Evolutionary conservation across 2,888 invertebrate species (phyloP).

Genomic region (Ochropacha duplaris): DNA sequence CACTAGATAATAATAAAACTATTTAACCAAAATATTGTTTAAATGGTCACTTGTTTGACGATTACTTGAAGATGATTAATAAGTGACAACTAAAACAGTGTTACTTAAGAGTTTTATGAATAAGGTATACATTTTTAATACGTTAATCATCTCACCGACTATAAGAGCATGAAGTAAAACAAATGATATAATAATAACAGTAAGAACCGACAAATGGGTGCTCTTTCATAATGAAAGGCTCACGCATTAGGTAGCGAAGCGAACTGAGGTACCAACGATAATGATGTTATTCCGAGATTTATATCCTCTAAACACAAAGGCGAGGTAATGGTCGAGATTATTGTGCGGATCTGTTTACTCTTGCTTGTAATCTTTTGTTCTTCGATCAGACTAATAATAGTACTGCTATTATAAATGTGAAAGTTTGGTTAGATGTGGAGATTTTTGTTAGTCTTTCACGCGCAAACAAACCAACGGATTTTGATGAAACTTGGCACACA

Average conservation of each 20-base stretch:
- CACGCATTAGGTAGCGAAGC: slow-evolving; percentile 16
- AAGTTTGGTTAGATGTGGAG: too few species aligned
- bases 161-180: not conserved
- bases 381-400: not conserved
- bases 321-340: slow-evolving; percentile 9
- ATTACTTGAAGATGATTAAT: too few species aligned
- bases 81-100: too few species aligned
- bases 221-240: slow-evolving; percentile 13
- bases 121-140: too few species aligned
- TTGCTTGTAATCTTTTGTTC: not conserved
- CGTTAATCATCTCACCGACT: too few species aligned
- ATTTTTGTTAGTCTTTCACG: too few species aligned
- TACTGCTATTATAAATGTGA: not conserved
- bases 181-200: slow-evolving; percentile 6
- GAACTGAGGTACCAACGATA: slow-evolving; percentile 12
- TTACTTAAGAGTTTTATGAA: too few species aligned
- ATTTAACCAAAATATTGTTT: too few species aligned
- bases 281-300: slow-evolving; percentile 21
- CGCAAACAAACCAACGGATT: too few species aligned
- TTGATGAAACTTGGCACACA: too few species aligned
- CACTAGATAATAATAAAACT: too few species aligned
- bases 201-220: slow-evolving; percentile 7
- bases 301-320: slow-evolving; percentile 15
- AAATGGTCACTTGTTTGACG: too few species aligned
- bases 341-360: slow-evolving; percentile 2